Evolutionary conservation across 2,113 vertebrate genomes (phyloP), one percentile per base, ranked within the genome.

Genomic region (Planiliza haematocheilus): DNA sequence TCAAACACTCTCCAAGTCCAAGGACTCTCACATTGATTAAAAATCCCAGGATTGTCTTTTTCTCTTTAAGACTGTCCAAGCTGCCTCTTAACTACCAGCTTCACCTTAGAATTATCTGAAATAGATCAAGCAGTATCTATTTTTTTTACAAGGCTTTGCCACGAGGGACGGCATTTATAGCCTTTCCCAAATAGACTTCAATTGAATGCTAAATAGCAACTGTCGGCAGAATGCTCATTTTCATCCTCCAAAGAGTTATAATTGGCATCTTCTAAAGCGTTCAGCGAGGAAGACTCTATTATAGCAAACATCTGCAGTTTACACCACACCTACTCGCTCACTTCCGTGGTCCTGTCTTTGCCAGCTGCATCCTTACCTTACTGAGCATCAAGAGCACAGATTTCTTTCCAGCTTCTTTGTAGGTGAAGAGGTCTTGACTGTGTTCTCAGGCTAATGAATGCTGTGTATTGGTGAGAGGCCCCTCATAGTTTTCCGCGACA

Each of bases 281-380:
- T 77, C 48, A 56, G 57, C 69, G 74, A 63, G 8, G 38, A 39
- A 16, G 68, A 8, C 46, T 75, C 85, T 87, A 75, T 85, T 58
- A 62, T 45, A 51, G 53, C 43, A 81, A 87, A 86, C 88, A 91
- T 89, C 89, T 91, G 86, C 88, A 71, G 65, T 50, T 67, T 53
- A 42, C 63, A 41, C 59, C 39, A 57, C 75, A 71, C 77, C 76
- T 83, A 75, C 78, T 79, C 49, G 48, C 71, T 77, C 53, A 74
- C 76, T 73, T 63, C 80, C 81, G 20, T 43, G 24, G 49, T 66
- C 38, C 52, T 61, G 74, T 63, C 59, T 71, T 53, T 83, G 58
- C 66, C 83, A 85, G 87, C 81, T 89, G 84, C 70, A 75, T 57
- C 69, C 79, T 74, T 49, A 64, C 69, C 73, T 75, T 67, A 51